Percentiles rank a stretch among this genome's conserved stretches.
These are phyloP conservation scores for Folsomia manolachei DNA, from an alignment of 2,888 invertebrate genomes.

Conservation along the genomic window DNA sequence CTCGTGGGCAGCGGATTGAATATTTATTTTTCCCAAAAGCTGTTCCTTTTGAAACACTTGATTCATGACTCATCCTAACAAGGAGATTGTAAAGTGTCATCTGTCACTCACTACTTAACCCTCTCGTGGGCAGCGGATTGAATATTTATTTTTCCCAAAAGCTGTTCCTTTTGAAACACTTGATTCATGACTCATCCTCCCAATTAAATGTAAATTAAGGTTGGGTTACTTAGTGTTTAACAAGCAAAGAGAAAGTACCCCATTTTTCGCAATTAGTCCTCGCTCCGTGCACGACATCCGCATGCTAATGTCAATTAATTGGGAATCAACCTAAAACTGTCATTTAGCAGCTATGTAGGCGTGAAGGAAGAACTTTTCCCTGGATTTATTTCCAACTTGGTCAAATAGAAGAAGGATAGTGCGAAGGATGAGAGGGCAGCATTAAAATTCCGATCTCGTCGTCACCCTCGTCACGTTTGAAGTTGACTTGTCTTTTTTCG, in stretches of 20 bases:
- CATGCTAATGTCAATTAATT: neutral
- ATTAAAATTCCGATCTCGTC: neutral
- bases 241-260: too few relatives aligned
- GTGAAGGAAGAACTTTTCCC: neutral
- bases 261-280: neutral
- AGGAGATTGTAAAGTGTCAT: neutral
- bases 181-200: slow-evolving; percentile 3
- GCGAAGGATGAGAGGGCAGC: neutral
- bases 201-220: neutral
- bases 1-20: too few relatives aligned
- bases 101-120: neutral
- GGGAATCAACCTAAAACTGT: slow-evolving; percentile 2
- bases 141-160: too few relatives aligned
- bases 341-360: neutral
- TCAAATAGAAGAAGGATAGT: neutral
- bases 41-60: neutral
- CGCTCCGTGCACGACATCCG: neutral
- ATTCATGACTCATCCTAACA: slow-evolving; percentile 1
- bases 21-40: too few relatives aligned
- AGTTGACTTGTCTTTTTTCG: slow-evolving; percentile 1
- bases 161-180: neutral
- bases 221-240: neutral
- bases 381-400: neutral
- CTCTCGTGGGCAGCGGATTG: too few relatives aligned
- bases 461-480: neutral